These are phyloP conservation scores for Poeciliopsis paucimaculata DNA, from an alignment of 2,797 vertebrate genomes.

Conservation along the genomic window DNA sequence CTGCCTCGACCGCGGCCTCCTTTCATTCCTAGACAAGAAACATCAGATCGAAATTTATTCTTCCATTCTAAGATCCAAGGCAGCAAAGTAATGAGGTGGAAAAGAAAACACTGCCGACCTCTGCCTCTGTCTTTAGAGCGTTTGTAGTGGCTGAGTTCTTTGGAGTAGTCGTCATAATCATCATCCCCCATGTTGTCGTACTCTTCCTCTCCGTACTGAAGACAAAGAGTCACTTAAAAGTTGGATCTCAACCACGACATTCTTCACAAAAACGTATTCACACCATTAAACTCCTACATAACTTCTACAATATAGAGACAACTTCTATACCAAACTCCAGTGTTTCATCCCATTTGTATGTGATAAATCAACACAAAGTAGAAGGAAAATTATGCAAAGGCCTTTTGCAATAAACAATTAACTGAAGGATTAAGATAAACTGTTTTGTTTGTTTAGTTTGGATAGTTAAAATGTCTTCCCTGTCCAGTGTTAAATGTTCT, in stretches of 20 bases:
- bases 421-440: too few species aligned
- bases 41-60: background rate
- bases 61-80: background rate
- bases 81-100: too few species aligned
- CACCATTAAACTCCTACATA: too few species aligned
- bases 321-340: background rate
- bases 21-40: constrained; percentile 71
- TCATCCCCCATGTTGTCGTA: constrained; percentile 89
- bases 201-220: constrained; percentile 79
- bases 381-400: too few species aligned
- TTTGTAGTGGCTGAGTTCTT: constrained; percentile 90
- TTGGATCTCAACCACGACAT: background rate
- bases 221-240: background rate
- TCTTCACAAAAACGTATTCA: background rate
- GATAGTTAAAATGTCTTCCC: too few species aligned
- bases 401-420: too few species aligned
- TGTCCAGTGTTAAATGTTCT: too few species aligned
- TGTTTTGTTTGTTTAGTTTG: too few species aligned
- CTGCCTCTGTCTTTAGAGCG: constrained; percentile 89
- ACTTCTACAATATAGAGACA: too few species aligned
- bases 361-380: background rate
- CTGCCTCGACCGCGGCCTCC: constrained; percentile 78
- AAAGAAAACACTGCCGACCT: constrained; percentile 35
- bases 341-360: background rate
- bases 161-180: constrained; percentile 91